Percentiles rank a stretch among this genome's conserved stretches.
phyloP scores from a whole-genome alignment of 2,113 vertebrate genomes.

The Alces alces region DNA sequence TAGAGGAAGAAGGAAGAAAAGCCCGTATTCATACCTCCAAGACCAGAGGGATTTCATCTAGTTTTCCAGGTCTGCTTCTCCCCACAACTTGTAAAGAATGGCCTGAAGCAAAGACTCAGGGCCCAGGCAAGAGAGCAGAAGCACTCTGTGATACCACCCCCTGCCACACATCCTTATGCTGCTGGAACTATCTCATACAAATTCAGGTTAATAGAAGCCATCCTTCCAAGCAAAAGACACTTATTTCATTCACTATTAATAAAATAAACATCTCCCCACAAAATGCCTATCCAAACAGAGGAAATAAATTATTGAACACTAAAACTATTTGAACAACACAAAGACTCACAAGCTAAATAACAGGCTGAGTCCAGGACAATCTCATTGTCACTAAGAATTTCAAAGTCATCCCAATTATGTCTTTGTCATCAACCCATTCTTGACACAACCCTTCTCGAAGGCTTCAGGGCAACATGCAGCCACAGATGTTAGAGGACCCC shows the following conservation, averaged over 20 bases:
- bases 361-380: neutral
- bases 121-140: neutral
- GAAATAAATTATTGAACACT: neutral
- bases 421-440: neutral
- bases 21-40: neutral
- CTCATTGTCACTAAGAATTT: neutral
- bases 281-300: neutral
- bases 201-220: neutral
- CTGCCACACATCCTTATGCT: neutral
- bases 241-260: neutral
- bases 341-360: neutral
- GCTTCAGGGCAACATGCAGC: neutral
- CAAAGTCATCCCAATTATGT: neutral
- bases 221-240: neutral
- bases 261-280: neutral
- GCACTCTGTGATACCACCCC: neutral
- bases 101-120: neutral
- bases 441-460: neutral
- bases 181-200: neutral
- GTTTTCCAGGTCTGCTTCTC: neutral
- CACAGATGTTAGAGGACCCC: neutral
- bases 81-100: neutral
- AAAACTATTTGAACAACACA: neutral
- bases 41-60: neutral
- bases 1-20: neutral